A percentile compares a stretch with the other conserved stretches of the same genome.
These are phyloP conservation scores for Bos taurus DNA, from an alignment of 2,113 vertebrate genomes.

Conservation along the genomic window ARS-UCD2.0 NC_037328.1:6062001-6062500, in stretches of 20 bases:
- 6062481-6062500: not conserved
- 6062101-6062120: not conserved
- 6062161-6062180: not conserved
- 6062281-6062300: not conserved
- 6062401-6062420: conserved; percentile 39
- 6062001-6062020: not conserved
- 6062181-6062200: conserved; percentile 4
- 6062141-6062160: not conserved
- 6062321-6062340: conserved; percentile 36
- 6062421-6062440: conserved; percentile 27
- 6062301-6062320: conserved; percentile 36
- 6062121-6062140: not conserved
- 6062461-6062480: conserved; percentile 36
- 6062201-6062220: not conserved
- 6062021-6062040: conserved; percentile 32
- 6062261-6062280: not conserved
- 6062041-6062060: not conserved
- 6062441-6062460: conserved; percentile 31
- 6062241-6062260: not conserved
- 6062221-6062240: conserved; percentile 21
- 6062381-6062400: conserved; percentile 33
- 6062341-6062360: conserved; percentile 38
- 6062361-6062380: conserved; percentile 40
- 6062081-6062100: conserved; percentile 26
- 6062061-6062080: conserved; percentile 35